phyloP scores from a whole-genome alignment of 1,140 invertebrate species.

The Papilio dardanus region DNA sequence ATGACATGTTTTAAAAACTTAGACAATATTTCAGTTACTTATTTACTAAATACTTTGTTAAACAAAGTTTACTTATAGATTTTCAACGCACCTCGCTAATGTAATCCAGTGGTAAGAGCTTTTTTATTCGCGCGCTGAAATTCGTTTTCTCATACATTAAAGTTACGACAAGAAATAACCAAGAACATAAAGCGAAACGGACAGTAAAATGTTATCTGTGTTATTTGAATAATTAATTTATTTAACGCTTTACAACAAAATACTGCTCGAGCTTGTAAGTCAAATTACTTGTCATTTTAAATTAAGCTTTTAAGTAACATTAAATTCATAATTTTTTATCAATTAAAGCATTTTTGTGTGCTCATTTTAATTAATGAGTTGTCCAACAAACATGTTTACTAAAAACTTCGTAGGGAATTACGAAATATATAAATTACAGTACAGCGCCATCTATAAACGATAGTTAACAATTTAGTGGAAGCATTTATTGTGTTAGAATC shows the following conservation, averaged over 20 bases:
- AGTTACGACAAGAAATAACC: slow-evolving; percentile 21
- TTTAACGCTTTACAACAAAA: slow-evolving; percentile 13
- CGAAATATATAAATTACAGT: not conserved
- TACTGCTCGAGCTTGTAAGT: not conserved
- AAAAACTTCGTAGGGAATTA: not conserved
- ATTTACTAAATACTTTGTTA: too few relatives aligned
- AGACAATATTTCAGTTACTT: too few relatives aligned
- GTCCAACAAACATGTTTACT: too few relatives aligned
- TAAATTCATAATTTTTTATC: not conserved
- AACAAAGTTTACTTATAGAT: too few relatives aligned
- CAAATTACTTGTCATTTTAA: not conserved
- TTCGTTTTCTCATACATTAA: not conserved
- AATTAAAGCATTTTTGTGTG: too few relatives aligned
- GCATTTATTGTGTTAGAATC: not conserved
- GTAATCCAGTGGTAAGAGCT: not conserved
- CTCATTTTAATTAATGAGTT: too few relatives aligned
- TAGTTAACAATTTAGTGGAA: not conserved
- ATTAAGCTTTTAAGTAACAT: not conserved
- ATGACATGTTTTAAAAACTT: too few relatives aligned
- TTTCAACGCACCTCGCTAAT: not conserved
- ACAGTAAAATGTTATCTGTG: slow-evolving; percentile 53
- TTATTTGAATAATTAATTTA: slow-evolving; percentile 56
- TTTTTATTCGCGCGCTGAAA: not conserved
- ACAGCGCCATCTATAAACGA: not conserved
- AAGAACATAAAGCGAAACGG: slow-evolving; percentile 38